Base-by-base conservation (phyloP, 37 sponge, comb jelly and placozoan species). In the Eunapius fragilis region DNA sequence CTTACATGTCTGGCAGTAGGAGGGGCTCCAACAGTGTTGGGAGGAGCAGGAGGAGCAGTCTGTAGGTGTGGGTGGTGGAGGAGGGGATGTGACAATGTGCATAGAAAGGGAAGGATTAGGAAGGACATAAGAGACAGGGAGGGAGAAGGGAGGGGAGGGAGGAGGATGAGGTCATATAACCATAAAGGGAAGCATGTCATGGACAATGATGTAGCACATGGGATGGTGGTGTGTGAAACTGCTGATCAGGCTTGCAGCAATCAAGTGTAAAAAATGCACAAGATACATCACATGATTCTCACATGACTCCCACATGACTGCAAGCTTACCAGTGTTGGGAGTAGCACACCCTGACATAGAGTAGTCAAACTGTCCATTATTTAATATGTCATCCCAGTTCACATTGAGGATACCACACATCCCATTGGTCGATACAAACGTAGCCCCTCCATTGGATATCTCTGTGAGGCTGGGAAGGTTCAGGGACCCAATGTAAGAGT, bases 371-470 rank as follows among this genome's bases (percentile, higher is more conserved):
- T 0, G 23, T 67, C 77, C 77, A 32, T 50, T 38, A 77, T 79
- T 80, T 2, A 89, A 4, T 28, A 91, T 91, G 73, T 91, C 92
- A 17, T 34, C 31, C 92, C 92, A 91, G 32, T 87, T 83, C 28
- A 91, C 83, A 19, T 79, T 77, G 37, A 30, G 72, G 47, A 68
- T 22, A 26, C 71, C 83, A 50, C 92, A 91, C 49, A 80, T 58
- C 0, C 71, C 25, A 30, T 37, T 33, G 11, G 75, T 77, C 37
- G 81, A 72, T 14, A 30, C 45, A 33, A 87, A 34, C 45, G 2
- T 11, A 9, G 84, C 80, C n/a, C 31, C 80, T 36, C 92, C 92
- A 17, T 67, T 25, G 2, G 80, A 71, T 10, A 91, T 78, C 81
- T 91, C 92, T 0, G 73, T 79, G 69, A 91, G 79, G 28, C 74